Evolutionary conservation across 2,113 vertebrate genomes (phyloP).

Genomic region (Ornithorhynchus anatinus): DNA sequence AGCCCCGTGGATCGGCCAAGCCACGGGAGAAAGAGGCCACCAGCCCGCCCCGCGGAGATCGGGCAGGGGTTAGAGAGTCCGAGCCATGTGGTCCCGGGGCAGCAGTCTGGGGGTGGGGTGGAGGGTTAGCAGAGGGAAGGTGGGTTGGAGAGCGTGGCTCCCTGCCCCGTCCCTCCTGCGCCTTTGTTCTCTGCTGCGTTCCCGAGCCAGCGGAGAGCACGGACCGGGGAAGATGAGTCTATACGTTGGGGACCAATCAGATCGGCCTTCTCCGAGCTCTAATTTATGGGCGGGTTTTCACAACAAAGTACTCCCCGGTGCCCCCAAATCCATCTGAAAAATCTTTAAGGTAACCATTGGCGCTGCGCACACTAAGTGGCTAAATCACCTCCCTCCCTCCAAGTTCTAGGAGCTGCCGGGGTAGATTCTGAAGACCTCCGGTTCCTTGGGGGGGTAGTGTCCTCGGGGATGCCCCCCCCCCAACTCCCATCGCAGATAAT

Average conservation of each 20-base stretch:
- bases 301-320: background rate
- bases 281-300: background rate
- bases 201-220: background rate
- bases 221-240: background rate
- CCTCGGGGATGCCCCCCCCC: too few species aligned
- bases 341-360: background rate
- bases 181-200: background rate
- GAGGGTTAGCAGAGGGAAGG: too few species aligned
- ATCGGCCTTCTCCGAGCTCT: background rate
- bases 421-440: too few species aligned
- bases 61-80: background rate
- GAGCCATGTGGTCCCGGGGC: background rate
- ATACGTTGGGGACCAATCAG: background rate
- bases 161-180: background rate
- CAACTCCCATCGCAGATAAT: background rate
- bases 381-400: rapidly evolving
- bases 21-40: background rate
- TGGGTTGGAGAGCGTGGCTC: too few species aligned
- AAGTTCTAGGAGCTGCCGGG: too few species aligned
- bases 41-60: background rate
- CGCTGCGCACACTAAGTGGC: too few species aligned
- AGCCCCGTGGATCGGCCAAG: too few species aligned
- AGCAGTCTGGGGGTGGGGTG: too few species aligned
- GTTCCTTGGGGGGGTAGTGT: too few species aligned
- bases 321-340: background rate